Percentiles rank a stretch among this genome's conserved stretches.
Evolutionary conservation across 2,888 invertebrate genomes (phyloP).

Genomic region (Heliconius erato): DNA sequence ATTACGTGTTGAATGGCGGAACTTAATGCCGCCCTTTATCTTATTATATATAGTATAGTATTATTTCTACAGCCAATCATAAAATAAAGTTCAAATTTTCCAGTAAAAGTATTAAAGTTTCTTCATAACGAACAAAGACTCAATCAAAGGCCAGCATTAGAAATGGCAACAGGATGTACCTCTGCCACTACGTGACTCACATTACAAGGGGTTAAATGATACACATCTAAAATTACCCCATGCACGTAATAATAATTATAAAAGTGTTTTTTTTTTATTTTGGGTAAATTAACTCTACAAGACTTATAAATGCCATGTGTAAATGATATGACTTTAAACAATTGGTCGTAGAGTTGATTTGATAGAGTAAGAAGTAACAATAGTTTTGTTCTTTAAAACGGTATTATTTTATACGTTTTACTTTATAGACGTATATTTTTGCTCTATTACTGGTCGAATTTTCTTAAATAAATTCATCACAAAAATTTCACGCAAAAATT

Average conservation of each 20-base stretch:
- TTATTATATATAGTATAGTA: not conserved
- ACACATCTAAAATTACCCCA: conserved; percentile 10
- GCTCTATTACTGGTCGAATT: not conserved
- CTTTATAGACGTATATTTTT: not conserved
- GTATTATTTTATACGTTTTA: not conserved
- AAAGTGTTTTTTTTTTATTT: not conserved
- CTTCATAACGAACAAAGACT: conserved; percentile 14
- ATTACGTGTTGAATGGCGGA: not conserved
- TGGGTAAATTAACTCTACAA: not conserved
- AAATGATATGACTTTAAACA: not conserved
- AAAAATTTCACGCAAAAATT: not conserved
- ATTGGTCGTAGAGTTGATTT: not conserved
- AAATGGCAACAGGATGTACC: conserved; percentile 19
- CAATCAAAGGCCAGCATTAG: conserved; percentile 15
- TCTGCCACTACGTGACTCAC: conserved; percentile 29
- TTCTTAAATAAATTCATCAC: not conserved
- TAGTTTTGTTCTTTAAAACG: not conserved
- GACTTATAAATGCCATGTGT: not conserved
- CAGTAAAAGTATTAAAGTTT: conserved; percentile 17
- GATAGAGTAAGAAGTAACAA: not conserved
- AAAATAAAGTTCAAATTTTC: not conserved
- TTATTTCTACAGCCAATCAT: not conserved
- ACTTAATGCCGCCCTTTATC: not conserved
- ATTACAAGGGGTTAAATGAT: conserved; percentile 24
- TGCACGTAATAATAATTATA: conserved; percentile 25